phyloP scores from a whole-genome alignment of 2,888 invertebrate species.

The Dicranocentrus wangi region DNA sequence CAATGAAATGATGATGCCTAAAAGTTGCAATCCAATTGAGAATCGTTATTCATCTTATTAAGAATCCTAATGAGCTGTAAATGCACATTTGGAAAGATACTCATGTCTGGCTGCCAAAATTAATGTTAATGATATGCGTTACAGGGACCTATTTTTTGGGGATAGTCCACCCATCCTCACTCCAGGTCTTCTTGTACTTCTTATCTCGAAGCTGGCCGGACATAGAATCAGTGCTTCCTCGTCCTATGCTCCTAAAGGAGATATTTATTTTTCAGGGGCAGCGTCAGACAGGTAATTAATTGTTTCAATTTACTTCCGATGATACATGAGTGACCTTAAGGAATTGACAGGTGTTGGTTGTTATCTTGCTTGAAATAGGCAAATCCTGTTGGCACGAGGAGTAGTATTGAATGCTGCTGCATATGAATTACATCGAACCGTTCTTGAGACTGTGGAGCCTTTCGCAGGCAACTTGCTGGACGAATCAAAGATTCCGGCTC shows the following conservation, averaged over 20 bases:
- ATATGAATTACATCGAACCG: slow-evolving; percentile 61
- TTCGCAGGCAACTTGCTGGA: slow-evolving; percentile 1
- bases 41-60: too few species aligned
- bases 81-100: too few species aligned
- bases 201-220: slow-evolving; percentile 60
- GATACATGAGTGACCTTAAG: too few species aligned
- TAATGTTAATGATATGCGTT: slow-evolving; percentile 11
- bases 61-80: too few species aligned
- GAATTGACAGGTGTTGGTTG: too few species aligned
- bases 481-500: slow-evolving; percentile 24
- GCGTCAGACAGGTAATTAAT: slow-evolving; percentile 58
- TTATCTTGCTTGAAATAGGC: too few species aligned
- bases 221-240: slow-evolving; percentile 52
- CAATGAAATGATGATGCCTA: too few species aligned
- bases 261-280: slow-evolving; percentile 56
- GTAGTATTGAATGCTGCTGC: slow-evolving; percentile 61
- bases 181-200: slow-evolving; percentile 57
- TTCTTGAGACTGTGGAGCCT: slow-evolving; percentile 49
- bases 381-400: slow-evolving; percentile 61
- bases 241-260: slow-evolving; percentile 51
- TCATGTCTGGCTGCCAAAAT: too few species aligned
- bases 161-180: slow-evolving; percentile 61
- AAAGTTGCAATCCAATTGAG: too few species aligned
- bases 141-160: slow-evolving; percentile 62
- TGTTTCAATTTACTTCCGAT: too few species aligned